phyloP scores from a whole-genome alignment of 1,140 invertebrate species.

The Coelopa frigida region DNA sequence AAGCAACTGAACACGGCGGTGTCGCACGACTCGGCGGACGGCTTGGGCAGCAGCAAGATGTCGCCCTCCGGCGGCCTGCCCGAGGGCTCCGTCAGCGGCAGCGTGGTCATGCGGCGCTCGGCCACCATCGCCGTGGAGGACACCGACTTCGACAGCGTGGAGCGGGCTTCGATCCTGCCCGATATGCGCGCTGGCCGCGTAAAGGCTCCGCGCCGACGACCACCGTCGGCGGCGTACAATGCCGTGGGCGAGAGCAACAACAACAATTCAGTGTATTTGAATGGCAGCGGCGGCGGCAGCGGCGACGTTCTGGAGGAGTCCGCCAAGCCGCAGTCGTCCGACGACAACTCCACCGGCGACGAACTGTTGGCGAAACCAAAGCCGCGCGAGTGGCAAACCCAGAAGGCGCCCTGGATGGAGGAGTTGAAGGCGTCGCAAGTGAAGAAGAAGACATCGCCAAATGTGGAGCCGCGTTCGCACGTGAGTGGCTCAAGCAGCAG shows the following conservation, averaged over 20 bases:
- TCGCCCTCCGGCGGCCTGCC: conserved; percentile 18
- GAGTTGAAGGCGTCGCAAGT: conserved; percentile 60
- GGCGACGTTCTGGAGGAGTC: conserved; percentile 13
- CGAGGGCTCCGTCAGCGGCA: conserved; percentile 21
- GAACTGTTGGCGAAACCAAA: conserved; percentile 48
- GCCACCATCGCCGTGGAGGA: conserved; percentile 36
- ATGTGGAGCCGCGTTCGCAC: conserved; percentile 30
- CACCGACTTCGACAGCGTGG: conserved; percentile 55
- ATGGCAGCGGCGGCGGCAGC: conserved; percentile 35
- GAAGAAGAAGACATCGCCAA: conserved; percentile 50
- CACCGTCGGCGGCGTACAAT: conserved; percentile 48
- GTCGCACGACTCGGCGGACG: conserved; percentile 37
- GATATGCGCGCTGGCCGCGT: conserved; percentile 56
- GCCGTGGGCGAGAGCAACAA: conserved; percentile 40
- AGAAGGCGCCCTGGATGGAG: conserved; percentile 60
- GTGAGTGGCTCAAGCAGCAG: conserved; percentile 13
- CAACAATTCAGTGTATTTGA: conserved; percentile 35
- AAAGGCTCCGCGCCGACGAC: conserved; percentile 50
- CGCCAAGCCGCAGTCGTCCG: conserved; percentile 22
- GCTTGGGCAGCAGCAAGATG: conserved; percentile 29
- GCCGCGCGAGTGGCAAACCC: conserved; percentile 52
- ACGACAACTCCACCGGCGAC: conserved; percentile 42
- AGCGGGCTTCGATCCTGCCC: conserved; percentile 52
- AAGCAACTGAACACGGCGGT: conserved; percentile 38
- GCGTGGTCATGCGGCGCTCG: conserved; percentile 30